Evolutionary conservation across 1,140 invertebrate species (phyloP).

Genomic region (Lordiphosa mommai): DNA sequence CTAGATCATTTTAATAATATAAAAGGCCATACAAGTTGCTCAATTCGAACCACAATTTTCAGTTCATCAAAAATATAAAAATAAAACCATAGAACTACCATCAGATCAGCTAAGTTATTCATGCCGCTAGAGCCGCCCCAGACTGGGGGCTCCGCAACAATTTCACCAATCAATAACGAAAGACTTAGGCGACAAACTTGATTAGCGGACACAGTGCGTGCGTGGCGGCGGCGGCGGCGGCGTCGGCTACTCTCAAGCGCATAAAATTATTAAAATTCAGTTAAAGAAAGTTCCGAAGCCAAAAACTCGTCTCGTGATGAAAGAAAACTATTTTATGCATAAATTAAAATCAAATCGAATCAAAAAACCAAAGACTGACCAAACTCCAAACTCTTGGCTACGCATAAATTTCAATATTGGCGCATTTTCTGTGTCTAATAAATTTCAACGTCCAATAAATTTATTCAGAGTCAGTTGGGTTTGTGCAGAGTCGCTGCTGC

Average conservation of each 20-base stretch:
- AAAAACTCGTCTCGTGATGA: conserved; percentile 59
- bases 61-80: conserved; percentile 14
- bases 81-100: conserved; percentile 24
- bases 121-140: conserved; percentile 47
- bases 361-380: conserved; percentile 45
- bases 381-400: conserved; percentile 18
- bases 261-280: conserved; percentile 78
- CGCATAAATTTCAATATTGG: conserved; percentile 76
- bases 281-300: conserved; percentile 68
- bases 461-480: conserved; percentile 63
- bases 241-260: conserved; percentile 28
- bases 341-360: conserved; percentile 77
- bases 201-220: conserved; percentile 48
- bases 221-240: conserved; percentile 25
- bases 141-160: conserved; percentile 46
- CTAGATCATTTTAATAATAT: neutral
- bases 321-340: conserved; percentile 77
- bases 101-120: conserved; percentile 28
- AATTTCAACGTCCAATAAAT: conserved; percentile 50
- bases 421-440: conserved; percentile 52
- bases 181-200: conserved; percentile 76
- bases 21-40: neutral
- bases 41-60: conserved; percentile 34
- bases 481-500: conserved; percentile 17
- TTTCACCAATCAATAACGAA: conserved; percentile 78